A percentile compares a stretch with the other conserved stretches of the same genome.
phyloP scores from a whole-genome alignment of 2,797 vertebrate genomes.

The Avahi laniger region DNA sequence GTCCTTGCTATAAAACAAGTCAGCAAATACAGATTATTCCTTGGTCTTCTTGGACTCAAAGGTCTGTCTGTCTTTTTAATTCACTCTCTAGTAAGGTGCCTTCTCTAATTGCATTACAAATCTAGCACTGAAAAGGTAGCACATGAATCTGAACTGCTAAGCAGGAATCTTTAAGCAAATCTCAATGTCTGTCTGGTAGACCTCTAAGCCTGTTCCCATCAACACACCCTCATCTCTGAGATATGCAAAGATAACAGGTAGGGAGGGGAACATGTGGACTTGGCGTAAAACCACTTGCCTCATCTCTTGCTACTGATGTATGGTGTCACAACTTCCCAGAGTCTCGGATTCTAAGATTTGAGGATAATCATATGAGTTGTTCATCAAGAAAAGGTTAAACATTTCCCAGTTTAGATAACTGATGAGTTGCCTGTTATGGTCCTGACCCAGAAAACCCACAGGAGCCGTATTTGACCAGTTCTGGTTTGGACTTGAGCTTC shows the following conservation, averaged over 20 bases:
- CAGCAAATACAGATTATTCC: not conserved
- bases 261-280: slow-evolving; percentile 4
- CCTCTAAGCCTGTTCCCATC: not conserved
- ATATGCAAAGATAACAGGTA: not conserved
- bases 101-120: slow-evolving; percentile 18
- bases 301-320: not conserved
- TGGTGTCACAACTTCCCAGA: slow-evolving; percentile 34
- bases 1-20: slow-evolving; percentile 38
- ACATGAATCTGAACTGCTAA: not conserved
- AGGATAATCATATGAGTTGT: slow-evolving; percentile 27
- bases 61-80: not conserved
- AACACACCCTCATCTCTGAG: not conserved
- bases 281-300: slow-evolving; percentile 19
- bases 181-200: not conserved
- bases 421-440: not conserved
- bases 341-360: slow-evolving; percentile 41
- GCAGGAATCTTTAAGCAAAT: not conserved
- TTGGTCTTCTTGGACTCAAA: not conserved
- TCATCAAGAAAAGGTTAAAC: slow-evolving; percentile 24
- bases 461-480: not conserved
- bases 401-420: slow-evolving; percentile 18
- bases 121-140: not conserved
- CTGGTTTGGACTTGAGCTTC: not conserved
- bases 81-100: not conserved
- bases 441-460: slow-evolving; percentile 33